These are phyloP conservation scores for Radopholus similis DNA, from an alignment of 1,140 invertebrate species.

Conservation along the genomic window DNA sequence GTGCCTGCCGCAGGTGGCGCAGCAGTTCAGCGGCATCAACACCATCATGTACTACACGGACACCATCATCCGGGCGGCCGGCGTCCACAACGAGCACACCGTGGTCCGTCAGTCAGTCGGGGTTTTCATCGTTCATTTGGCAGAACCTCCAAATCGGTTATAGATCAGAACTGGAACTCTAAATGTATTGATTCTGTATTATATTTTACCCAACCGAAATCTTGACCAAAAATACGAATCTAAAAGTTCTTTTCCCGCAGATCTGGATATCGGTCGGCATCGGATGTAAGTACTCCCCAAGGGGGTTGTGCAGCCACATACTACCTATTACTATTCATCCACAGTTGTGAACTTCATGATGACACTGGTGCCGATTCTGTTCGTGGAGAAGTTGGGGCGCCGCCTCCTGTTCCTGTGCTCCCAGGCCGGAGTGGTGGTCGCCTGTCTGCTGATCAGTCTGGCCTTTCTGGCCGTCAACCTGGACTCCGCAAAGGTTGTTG, in stretches of 20 bases:
- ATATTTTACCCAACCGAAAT: too few species aligned
- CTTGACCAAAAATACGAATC: too few species aligned
- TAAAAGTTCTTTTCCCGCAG: too few species aligned
- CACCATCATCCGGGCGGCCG: slow-evolving; percentile 68
- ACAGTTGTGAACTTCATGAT: slow-evolving; percentile 66
- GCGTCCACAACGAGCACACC: slow-evolving; percentile 63
- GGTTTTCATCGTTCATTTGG: slow-evolving; percentile 61
- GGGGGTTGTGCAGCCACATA: too few species aligned
- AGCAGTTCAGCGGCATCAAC: slow-evolving; percentile 68
- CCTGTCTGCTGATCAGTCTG: slow-evolving; percentile 17
- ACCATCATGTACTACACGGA: slow-evolving; percentile 66
- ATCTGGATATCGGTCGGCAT: too few species aligned
- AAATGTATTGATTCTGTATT: too few species aligned
- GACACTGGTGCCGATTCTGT: slow-evolving; percentile 66
- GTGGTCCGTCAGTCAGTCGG: slow-evolving; percentile 68
- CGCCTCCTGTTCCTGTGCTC: slow-evolving; percentile 64
- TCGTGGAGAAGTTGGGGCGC: slow-evolving; percentile 67
- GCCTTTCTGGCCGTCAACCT: slow-evolving; percentile 46
- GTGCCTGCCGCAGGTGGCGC: slow-evolving; percentile 65
- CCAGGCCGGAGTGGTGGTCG: slow-evolving; percentile 62
- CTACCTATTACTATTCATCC: too few species aligned
- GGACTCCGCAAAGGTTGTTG: slow-evolving; percentile 8
- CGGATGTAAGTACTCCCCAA: too few species aligned
- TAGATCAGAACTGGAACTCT: too few species aligned
- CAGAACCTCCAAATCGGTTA: too few species aligned